Evolutionary conservation across 2,888 invertebrate species (phyloP), one percentile per base, ranked within the genome.

Genomic region (Polietes domitor): DNA sequence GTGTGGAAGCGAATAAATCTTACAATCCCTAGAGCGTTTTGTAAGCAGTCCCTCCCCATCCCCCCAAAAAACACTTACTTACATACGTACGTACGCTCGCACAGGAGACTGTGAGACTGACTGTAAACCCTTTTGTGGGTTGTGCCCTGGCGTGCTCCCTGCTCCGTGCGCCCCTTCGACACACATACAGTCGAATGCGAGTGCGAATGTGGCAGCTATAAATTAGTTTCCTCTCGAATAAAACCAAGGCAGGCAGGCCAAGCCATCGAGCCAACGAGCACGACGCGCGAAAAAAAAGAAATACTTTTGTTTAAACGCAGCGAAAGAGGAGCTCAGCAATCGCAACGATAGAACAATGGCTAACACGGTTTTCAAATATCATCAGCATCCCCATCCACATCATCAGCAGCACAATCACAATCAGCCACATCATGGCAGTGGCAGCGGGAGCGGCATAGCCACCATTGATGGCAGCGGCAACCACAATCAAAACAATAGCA

Each of bases 311-410:
- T 74, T 63, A 28, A 47, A 50, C 68, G 28, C 43, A 58, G 12
- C 37, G 9, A 37, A 24, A 68, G 41, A 32, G 17, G 19, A 77
- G 70, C 15, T 73, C 63, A 61, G 19, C 50, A 47, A 50, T 58
- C 12, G 43, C 47, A 50, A 55, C 53, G 41, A 70, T 9, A 7
- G 28, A 47, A 80, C 77, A 76, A 84, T 84, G 84, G 73, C 78
- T 70, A 76, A 81, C n/a, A 79, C 73, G 61, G 43, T 47, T 63
- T 81, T 81, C 63, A 84, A 81, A 76, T 76, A 84, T 55, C 76
- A 78, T 53, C 41, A 65, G 15, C 68, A 76, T 76, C 32, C 50
- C 5, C 73, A 73, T 21, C 71, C 43, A 0, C 74, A 80, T 53
- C 70, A 76, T 2, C 32, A 75, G 9, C 55, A 58, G 10, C 68